These are phyloP conservation scores for Aegotheles bennettii DNA, from an alignment of 2,113 vertebrate genomes.

Conservation along the genomic window DNA sequence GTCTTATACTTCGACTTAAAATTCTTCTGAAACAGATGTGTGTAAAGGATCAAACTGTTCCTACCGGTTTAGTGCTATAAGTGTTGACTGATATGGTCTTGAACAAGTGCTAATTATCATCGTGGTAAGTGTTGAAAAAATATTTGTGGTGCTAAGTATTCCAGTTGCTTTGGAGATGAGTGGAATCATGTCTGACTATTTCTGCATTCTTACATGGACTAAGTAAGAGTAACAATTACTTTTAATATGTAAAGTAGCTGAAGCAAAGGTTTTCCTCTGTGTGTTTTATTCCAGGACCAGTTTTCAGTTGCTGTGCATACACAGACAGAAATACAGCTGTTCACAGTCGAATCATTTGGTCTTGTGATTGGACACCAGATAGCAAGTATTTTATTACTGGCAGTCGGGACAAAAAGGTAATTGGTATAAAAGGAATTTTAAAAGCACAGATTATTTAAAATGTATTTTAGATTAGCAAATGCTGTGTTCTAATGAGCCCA, in stretches of 20 bases:
- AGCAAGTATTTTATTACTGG: slow-evolving; percentile 92
- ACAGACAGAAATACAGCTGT: slow-evolving; percentile 85
- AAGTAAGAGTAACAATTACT: neutral
- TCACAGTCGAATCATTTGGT: slow-evolving; percentile 96
- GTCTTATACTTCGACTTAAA: neutral
- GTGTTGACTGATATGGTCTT: neutral
- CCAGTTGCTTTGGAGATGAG: neutral
- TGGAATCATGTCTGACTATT: neutral
- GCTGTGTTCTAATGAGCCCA: neutral
- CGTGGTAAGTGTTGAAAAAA: neutral
- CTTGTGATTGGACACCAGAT: slow-evolving; percentile 95
- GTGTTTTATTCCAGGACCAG: slow-evolving; percentile 73
- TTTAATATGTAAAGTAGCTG: neutral
- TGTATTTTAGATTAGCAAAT: neutral
- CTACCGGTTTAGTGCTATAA: neutral
- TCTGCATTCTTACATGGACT: neutral
- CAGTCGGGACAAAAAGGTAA: slow-evolving; percentile 96
- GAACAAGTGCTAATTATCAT: neutral
- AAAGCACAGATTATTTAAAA: neutral
- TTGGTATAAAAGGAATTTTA: neutral
- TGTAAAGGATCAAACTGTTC: neutral
- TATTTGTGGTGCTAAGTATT: neutral
- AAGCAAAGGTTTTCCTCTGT: neutral
- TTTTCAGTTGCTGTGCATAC: slow-evolving; percentile 80
- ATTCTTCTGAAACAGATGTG: neutral